Evolutionary conservation across 1,140 invertebrate genomes (phyloP).

Genomic region (Neelides sp.): DNA sequence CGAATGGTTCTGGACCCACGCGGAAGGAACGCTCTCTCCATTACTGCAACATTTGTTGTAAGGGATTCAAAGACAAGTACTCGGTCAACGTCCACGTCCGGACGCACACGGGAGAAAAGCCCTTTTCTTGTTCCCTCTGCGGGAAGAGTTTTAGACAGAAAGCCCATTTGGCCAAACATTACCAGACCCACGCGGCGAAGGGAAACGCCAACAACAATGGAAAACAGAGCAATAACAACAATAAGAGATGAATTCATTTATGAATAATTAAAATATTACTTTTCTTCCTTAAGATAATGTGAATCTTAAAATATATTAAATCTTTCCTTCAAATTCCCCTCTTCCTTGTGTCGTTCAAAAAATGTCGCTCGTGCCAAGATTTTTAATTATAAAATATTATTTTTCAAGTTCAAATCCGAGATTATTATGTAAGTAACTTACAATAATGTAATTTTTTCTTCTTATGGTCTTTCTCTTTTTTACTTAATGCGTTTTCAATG

Average conservation of each 20-base stretch:
- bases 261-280: background rate
- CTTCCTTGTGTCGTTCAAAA: background rate
- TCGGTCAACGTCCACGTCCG: slow-evolving; percentile 82
- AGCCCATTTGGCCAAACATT: slow-evolving; percentile 92
- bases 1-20: slow-evolving; percentile 21
- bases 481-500: too few relatives aligned
- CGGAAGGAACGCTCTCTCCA: slow-evolving; percentile 72
- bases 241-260: background rate
- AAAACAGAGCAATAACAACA: background rate
- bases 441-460: too few relatives aligned
- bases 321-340: background rate
- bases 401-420: too few relatives aligned
- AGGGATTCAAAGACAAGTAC: slow-evolving; percentile 87
- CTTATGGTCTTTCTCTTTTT: too few relatives aligned
- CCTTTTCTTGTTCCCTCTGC: slow-evolving; percentile 73
- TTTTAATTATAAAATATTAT: too few relatives aligned
- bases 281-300: background rate
- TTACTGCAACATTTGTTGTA: slow-evolving; percentile 80
- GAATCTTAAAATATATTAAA: background rate
- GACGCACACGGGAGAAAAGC: slow-evolving; percentile 81
- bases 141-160: slow-evolving; percentile 88
- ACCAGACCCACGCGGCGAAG: slow-evolving; percentile 82
- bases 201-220: slow-evolving; percentile 20
- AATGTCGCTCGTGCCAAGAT: background rate
- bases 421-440: too few relatives aligned